Conservation (phyloP, 2,888 invertebrate genomes). For the Spicauda simplicius region DNA sequence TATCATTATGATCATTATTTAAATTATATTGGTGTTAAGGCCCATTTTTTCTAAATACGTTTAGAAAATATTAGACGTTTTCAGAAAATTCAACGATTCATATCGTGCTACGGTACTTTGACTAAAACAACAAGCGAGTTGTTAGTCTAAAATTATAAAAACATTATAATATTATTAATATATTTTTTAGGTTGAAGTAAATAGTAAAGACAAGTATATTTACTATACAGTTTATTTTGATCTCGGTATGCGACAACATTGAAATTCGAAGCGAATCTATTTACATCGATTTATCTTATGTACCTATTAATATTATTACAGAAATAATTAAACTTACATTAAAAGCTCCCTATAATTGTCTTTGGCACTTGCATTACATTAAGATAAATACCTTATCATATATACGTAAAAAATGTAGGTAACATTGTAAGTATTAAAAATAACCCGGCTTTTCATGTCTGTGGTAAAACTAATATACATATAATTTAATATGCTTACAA, state of each 20-base stretch:
- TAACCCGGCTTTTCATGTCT: background rate
- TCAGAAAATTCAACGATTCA: too few relatives aligned
- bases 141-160: too few relatives aligned
- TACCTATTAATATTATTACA: slow-evolving; percentile 42
- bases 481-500: background rate
- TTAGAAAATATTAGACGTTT: too few relatives aligned
- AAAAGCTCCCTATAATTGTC: slow-evolving; percentile 76
- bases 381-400: slow-evolving; percentile 13
- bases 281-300: slow-evolving; percentile 54
- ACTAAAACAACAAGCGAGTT: too few relatives aligned
- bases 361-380: slow-evolving; percentile 74
- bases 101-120: too few relatives aligned
- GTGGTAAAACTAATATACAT: background rate
- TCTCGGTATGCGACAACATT: slow-evolving; percentile 72
- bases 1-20: too few relatives aligned
- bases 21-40: too few relatives aligned
- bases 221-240: slow-evolving; percentile 70
- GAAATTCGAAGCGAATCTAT: slow-evolving; percentile 64
- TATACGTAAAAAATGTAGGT: slow-evolving; percentile 5
- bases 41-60: too few relatives aligned
- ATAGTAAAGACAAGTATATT: slow-evolving; percentile 42
- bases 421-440: slow-evolving; percentile 11
- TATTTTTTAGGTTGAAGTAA: background rate
- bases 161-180: too few relatives aligned
- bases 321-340: slow-evolving; percentile 61